These are phyloP conservation scores for Umimayanthus chanpuru DNA, from an alignment of 92 coral and sea anemone genomes.

Conservation along the genomic window DNA sequence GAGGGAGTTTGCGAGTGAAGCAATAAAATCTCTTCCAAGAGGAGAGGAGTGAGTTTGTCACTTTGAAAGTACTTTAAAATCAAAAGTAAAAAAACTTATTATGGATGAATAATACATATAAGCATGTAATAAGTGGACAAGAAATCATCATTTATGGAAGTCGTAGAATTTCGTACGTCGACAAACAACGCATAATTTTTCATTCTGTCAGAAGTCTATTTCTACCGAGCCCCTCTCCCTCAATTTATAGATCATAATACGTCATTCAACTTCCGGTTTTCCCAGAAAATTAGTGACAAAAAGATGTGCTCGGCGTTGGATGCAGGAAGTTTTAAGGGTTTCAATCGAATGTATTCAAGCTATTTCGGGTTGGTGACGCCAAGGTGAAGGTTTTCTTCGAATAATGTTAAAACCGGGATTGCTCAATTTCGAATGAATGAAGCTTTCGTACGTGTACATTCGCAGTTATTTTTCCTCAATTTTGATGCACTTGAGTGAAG, in stretches of 20 bases:
- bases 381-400: not conserved
- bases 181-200: not conserved
- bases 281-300: conserved; percentile 8
- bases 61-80: not conserved
- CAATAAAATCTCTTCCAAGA: not conserved
- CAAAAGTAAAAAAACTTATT: not conserved
- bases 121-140: not conserved
- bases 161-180: not conserved
- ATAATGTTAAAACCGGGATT: not conserved
- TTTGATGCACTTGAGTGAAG: not conserved
- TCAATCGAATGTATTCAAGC: not conserved
- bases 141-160: not conserved
- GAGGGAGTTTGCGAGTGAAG: not conserved
- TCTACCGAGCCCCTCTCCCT: not conserved
- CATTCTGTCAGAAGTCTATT: not conserved
- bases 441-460: not conserved
- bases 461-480: too few relatives aligned
- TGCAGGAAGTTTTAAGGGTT: conserved; percentile 32
- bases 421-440: not conserved
- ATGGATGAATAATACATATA: too few relatives aligned
- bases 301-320: not conserved
- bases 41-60: not conserved
- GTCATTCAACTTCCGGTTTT: conserved; percentile 47
- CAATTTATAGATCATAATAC: not conserved
- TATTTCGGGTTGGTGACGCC: conserved; percentile 7